Evolutionary conservation across 2,888 invertebrate species (phyloP).

Genomic region (Linhomoeus sp.): DNA sequence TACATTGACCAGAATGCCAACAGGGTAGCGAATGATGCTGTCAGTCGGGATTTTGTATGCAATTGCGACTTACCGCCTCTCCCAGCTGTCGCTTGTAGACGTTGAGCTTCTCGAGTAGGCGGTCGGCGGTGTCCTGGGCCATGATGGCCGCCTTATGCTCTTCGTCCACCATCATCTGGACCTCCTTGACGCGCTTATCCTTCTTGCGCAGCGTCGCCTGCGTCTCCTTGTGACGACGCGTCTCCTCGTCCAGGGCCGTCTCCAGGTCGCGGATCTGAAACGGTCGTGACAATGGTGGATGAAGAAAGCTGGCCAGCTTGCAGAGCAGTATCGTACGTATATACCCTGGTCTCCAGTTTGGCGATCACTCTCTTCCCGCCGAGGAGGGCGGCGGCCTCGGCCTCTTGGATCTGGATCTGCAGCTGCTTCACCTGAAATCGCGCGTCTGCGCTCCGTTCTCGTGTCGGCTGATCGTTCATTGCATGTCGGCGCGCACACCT

Average conservation of each 20-base stretch:
- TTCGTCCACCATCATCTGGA: constrained; percentile 77
- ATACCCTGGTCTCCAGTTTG: constrained; percentile 68
- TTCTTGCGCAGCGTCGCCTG: constrained; percentile 94
- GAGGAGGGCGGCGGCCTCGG: constrained; percentile 81
- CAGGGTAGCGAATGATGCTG: too few species aligned
- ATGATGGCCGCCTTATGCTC: constrained; percentile 84
- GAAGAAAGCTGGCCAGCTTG: too few species aligned
- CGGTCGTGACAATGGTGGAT: too few species aligned
- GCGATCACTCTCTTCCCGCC: constrained; percentile 90
- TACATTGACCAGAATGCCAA: too few species aligned
- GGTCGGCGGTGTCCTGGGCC: constrained; percentile 49
- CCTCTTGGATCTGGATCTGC: constrained; percentile 40
- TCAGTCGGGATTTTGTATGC: too few species aligned
- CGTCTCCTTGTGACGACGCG: constrained; percentile 86
- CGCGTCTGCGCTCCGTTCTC: too few species aligned
- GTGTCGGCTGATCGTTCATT: too few species aligned
- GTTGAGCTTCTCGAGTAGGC: constrained; percentile 57
- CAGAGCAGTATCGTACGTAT: too few species aligned
- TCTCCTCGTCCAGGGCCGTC: constrained; percentile 82
- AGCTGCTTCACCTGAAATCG: constrained; percentile 54
- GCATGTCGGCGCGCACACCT: too few species aligned
- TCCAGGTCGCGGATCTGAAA: constrained; percentile 66
- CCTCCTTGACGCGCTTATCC: constrained; percentile 85
- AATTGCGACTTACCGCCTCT: constrained; percentile 60
- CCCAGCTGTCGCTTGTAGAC: constrained; percentile 86